Percentiles rank a stretch among this genome's conserved stretches.
phyloP scores from a whole-genome alignment of 2,797 vertebrate genomes.

The Heterohyrax brucei region DNA sequence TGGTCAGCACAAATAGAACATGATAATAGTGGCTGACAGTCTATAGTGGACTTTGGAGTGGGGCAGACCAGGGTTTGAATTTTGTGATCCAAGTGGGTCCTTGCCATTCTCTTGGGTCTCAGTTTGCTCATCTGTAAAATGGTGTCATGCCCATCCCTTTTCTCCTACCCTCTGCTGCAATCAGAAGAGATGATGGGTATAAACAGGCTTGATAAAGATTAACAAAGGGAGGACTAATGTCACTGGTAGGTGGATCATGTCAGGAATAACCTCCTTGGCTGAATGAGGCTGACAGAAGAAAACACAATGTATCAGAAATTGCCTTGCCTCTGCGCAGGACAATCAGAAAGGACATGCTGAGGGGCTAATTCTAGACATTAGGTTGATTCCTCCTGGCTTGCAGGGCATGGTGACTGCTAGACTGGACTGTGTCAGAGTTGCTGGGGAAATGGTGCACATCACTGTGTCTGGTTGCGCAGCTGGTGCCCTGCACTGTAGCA shows the following conservation, averaged over 20 bases:
- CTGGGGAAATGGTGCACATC: accelerated
- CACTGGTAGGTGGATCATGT: neutral
- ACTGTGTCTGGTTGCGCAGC: neutral
- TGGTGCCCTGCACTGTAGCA: neutral
- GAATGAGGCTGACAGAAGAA: neutral
- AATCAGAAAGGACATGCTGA: neutral
- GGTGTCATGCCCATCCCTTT: neutral
- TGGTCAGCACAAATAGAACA: neutral
- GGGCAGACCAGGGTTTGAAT: neutral
- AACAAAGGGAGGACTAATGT: neutral
- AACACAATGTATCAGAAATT: neutral
- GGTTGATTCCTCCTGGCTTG: accelerated
- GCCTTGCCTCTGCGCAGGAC: neutral
- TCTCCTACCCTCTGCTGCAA: neutral
- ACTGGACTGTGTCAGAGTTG: neutral
- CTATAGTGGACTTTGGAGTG: neutral
- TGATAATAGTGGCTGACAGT: neutral
- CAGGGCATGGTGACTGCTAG: neutral
- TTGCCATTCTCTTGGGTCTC: neutral
- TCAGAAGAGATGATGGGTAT: neutral
- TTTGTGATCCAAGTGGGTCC: neutral
- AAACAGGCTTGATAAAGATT: constrained; percentile 32
- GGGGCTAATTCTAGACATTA: neutral
- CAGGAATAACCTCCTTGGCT: neutral
- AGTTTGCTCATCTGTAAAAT: constrained; percentile 2